Base-by-base conservation (phyloP, 2,113 vertebrate genomes). In the Cynoglossus semilaevis region DNA sequence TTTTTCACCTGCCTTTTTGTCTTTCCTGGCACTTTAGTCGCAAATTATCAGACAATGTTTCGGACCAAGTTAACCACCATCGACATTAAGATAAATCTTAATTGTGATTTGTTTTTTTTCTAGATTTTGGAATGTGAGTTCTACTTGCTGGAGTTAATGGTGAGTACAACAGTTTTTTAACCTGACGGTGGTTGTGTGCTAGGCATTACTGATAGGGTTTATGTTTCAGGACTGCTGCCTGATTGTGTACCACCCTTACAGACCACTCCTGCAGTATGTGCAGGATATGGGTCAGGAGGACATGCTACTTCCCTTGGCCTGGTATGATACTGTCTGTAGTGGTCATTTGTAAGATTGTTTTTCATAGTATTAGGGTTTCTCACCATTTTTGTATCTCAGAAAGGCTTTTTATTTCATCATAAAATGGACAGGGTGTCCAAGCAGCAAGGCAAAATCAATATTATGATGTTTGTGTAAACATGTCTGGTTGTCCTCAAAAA, bases 231-330 rank as follows among this genome's bases (percentile, higher is more conserved):
- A 98, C 90, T 99, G 96, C 90, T 99, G 97, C 91, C 91, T 99
- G 90, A 99, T 99, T 76, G 97, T 98, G 42, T 99, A 99, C 91
- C 97, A 99, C 85, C 97, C 97, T 41, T 99, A 99, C 69, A 93
- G 97, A 93, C 96, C 97, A 43, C 88, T 99, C 82, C 79, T 98
- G 81, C 97, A 99, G 71, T 99, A 99, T 82, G 96, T 99, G 66
- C 97, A 99, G 89, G 97, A 99, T 78, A 99, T 99, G 97, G 97
- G 97, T 76, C 97, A 98, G 90, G 97, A 99, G 88, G 96, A 99
- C 85, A 96, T 98, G 95, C 89, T 99, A 80, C 93, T 99, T 67
- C 96, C 96, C 43, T 89, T 98, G 1, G 96, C 97, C 85, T 99
- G 96, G 97, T 98, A 93, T 58, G 74, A 49, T 16, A 1, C 15